Base-by-base conservation (phyloP, 2,888 invertebrate genomes). In the Cryptophagus acutangulus region DNA sequence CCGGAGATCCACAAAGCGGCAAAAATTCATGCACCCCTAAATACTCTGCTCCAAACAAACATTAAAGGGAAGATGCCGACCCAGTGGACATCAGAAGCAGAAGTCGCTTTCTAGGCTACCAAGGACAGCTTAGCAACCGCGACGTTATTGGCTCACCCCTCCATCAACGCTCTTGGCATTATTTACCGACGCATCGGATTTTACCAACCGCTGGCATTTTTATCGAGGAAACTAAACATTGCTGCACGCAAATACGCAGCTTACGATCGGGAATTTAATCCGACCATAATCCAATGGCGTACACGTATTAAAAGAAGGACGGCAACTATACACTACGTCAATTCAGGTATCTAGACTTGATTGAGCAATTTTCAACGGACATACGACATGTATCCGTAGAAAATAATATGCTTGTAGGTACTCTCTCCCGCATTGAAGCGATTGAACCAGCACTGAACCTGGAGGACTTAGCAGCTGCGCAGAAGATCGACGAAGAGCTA, bases 141-240 rank as follows among this genome's bases (percentile, higher is more conserved):
- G n/a, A n/a, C n/a, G n/a, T n/a, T n/a, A n/a, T n/a, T 31, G n/a
- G 31, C 16, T 15, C 31, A 31, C 16, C 31, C 31, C 3, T 3
- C 14, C n/a, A n/a, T n/a, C 14, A 4, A 13, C 3, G 31, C 14
- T 15, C 31, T 10, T 31, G 3, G 13, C 31, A 15, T 5, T 31
- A 13, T 15, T 38, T 61, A 16, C 16, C 8, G 31, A 31, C 12
- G 31, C 31, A 3, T 31, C 31, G 3, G 15, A 31, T n/a, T 13
- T 20, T 1, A 61, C 65, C 1, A 65, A 41, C 65, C 67, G 0
- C 34, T 68, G 2, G 61, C 58, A 1, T 69, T 67, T 37, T 69
- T 60, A 38, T 65, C 66, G 1, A 52, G 48, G 18, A 65, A 61
- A 36, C 45, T 69, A 0, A 55, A 41, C n/a, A 38, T 54, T 3